A percentile compares a stretch with the other conserved stretches of the same genome.
These are phyloP conservation scores for Biston stratarius DNA, from an alignment of 2,888 invertebrate species.

Conservation along the genomic window DNA sequence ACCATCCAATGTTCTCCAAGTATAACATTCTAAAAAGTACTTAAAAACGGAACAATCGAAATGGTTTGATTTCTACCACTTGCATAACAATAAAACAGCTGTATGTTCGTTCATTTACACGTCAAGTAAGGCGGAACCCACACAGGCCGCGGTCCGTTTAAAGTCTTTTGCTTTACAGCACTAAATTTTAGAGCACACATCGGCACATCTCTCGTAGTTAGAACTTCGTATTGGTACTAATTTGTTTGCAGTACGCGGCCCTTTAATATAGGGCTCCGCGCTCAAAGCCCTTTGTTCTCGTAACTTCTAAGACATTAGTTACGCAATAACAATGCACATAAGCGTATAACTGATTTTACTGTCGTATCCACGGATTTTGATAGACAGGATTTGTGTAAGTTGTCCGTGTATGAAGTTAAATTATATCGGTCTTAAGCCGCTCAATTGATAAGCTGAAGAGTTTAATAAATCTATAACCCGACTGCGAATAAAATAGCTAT, in stretches of 20 bases:
- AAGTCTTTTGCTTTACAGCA: constrained; percentile 48
- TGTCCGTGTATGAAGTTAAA: too few relatives aligned
- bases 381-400: neutral
- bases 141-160: constrained; percentile 39
- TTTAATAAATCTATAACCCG: too few relatives aligned
- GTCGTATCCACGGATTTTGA: neutral
- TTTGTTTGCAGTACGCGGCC: constrained; percentile 71
- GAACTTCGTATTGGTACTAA: constrained; percentile 73
- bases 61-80: constrained; percentile 28
- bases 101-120: constrained; percentile 43
- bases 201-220: constrained; percentile 70
- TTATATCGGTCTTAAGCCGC: too few relatives aligned
- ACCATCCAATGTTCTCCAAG: too few relatives aligned
- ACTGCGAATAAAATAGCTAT: too few relatives aligned
- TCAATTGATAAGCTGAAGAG: too few relatives aligned
- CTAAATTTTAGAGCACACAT: constrained; percentile 70
- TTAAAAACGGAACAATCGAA: constrained; percentile 16
- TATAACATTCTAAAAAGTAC: neutral
- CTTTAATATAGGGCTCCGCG: constrained; percentile 76
- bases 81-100: constrained; percentile 37
- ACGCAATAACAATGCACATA: constrained; percentile 50
- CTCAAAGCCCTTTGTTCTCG: constrained; percentile 69
- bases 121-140: constrained; percentile 33
- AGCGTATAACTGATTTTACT: neutral
- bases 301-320: constrained; percentile 63